Conservation (phyloP, 1,140 invertebrate genomes). For the Eriocheir sinensis region DNA sequence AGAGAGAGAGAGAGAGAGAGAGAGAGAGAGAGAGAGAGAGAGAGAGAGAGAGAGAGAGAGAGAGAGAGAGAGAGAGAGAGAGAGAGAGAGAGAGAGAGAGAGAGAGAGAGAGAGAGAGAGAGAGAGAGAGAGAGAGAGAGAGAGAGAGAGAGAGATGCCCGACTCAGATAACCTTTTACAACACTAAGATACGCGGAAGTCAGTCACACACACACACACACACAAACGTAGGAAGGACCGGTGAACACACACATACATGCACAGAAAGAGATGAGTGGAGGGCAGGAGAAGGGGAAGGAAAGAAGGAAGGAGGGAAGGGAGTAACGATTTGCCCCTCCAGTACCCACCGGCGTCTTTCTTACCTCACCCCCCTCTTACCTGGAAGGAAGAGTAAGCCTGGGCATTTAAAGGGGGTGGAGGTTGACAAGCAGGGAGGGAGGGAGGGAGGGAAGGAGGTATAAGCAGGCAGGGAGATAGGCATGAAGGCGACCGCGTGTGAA, state of each 20-base stretch:
- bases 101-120: background rate
- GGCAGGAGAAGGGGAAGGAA: background rate
- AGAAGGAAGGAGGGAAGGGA: background rate
- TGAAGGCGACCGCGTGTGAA: background rate
- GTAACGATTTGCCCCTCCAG: conserved; percentile 9
- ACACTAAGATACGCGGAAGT: conserved; percentile 6
- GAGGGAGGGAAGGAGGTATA: background rate
- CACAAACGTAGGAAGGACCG: background rate
- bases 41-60: background rate
- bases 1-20: background rate
- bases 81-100: conserved; percentile 6
- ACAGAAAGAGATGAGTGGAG: too few relatives aligned
- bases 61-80: background rate
- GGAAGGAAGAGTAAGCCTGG: background rate
- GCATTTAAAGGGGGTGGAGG: background rate
- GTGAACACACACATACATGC: background rate
- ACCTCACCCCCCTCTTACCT: background rate
- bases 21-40: background rate
- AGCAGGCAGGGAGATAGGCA: background rate
- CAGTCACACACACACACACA: background rate
- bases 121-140: background rate
- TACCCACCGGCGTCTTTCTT: background rate
- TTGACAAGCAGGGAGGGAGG: background rate
- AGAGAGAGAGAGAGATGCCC: background rate
- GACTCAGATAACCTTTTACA: background rate